Percentiles rank a stretch among this genome's conserved stretches.
Conservation (phyloP, 2,113 vertebrate species). For the Podiceps cristatus region DNA sequence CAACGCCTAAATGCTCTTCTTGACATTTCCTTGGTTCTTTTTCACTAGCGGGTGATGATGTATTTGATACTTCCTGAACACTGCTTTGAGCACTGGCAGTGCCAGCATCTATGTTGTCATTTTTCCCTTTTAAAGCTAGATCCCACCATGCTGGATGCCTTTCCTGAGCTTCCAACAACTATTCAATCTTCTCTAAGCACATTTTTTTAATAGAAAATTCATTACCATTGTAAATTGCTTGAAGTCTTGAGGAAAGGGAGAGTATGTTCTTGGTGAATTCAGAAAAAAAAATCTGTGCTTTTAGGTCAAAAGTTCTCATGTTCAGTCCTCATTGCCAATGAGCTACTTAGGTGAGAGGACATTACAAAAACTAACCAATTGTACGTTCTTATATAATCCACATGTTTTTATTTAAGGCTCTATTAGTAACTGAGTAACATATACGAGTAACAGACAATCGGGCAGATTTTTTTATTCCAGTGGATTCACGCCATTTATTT, state of each 20-base stretch:
- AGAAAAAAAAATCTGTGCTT: neutral
- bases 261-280: neutral
- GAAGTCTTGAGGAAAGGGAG: neutral
- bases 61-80: neutral
- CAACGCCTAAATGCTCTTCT: neutral
- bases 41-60: neutral
- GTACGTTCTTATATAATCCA: neutral
- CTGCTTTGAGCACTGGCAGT: neutral
- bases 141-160: neutral
- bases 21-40: neutral
- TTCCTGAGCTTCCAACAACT: neutral
- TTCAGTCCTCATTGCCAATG: neutral
- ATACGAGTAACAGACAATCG: neutral
- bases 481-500: neutral
- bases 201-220: neutral
- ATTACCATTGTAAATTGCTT: neutral
- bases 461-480: neutral
- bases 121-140: neutral
- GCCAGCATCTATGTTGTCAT: neutral
- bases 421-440: neutral
- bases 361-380: neutral
- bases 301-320: slow-evolving; percentile 38
- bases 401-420: slow-evolving; percentile 22
- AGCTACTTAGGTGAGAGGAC: slow-evolving; percentile 2
- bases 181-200: neutral